Evolutionary conservation across 2,888 invertebrate species (phyloP), one percentile per base, ranked within the genome.

Genomic region (Lypha dubia): DNA sequence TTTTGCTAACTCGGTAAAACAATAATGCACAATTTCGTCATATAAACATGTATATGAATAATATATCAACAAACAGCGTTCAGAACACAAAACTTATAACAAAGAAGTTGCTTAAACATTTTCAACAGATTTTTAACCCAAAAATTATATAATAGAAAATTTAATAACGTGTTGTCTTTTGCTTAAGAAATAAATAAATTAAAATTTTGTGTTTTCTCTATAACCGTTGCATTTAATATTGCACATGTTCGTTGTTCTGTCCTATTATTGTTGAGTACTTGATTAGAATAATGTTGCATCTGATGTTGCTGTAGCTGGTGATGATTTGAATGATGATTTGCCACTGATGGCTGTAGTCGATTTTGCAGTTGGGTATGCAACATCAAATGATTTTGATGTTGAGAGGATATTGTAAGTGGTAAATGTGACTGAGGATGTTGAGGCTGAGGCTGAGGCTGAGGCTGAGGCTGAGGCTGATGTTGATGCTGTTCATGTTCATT

Each of bases 171-270:
- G 20, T 60, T 41, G 38, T 11, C 46, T 56, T n/a, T 1, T 44
- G 65, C 41, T 85, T 83, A 82, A 0, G 85, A 58, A 62, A 85
- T 85, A 79, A 82, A 85, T 79, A 83, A 82, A 79, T 83, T 83
- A 68, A 85, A 85, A 73, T 85, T 83, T 79, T 83, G 85, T 28
- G 84, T 79, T 63, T 84, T 84, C 24, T 84, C 82, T 79, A 85
- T 73, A 68, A 83, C 83, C 15, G 85, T 79, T 20, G 83, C 63
- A 73, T 85, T 85, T 62, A 80, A 65, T 80, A 80, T 85, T 80
- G 83, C 85, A 83, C 80, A 79, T 80, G 85, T 83, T 83, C 84
- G 84, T 81, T 84, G 84, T 81, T 84, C 84, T 63, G 84, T 77
- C 83, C 85, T 81, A 70, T n/a, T n/a, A n/a, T 63, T 74, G 51